Percentiles rank a stretch among this genome's conserved stretches.
Evolutionary conservation across 2,113 vertebrate species (phyloP).

Genomic region (Oryzias celebensis): DNA sequence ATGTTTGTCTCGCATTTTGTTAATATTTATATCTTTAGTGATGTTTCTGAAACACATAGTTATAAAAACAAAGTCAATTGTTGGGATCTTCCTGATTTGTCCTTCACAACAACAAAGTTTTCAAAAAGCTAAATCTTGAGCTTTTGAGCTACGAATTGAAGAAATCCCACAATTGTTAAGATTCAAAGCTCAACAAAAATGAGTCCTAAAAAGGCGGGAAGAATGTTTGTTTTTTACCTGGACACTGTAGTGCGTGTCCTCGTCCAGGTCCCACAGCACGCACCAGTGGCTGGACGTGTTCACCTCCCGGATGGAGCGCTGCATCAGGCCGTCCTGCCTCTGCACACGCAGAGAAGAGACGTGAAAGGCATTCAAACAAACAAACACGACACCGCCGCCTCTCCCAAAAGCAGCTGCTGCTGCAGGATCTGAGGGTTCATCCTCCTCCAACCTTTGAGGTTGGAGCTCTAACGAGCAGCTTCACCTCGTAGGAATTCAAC

Average conservation of each 20-base stretch:
- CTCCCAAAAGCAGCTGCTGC: not conserved
- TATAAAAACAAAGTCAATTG: too few species aligned
- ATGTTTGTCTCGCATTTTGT: too few species aligned
- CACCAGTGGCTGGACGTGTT: slow-evolving; percentile 94
- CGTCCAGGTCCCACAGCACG: slow-evolving; percentile 93
- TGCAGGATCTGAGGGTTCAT: not conserved
- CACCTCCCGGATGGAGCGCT: slow-evolving; percentile 94
- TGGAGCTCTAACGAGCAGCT: slow-evolving; percentile 12
- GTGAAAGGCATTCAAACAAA: not conserved
- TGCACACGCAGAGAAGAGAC: slow-evolving; percentile 43
- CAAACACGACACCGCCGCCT: not conserved
- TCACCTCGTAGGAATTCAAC: slow-evolving; percentile 35
- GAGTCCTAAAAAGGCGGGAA: too few species aligned
- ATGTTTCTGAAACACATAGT: too few species aligned
- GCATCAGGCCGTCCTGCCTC: slow-evolving; percentile 93
- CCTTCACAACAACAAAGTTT: too few species aligned
- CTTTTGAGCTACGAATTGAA: too few species aligned
- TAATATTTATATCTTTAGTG: too few species aligned
- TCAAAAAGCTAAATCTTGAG: too few species aligned
- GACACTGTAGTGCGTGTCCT: slow-evolving; percentile 92
- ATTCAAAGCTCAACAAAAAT: too few species aligned
- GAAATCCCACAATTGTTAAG: too few species aligned
- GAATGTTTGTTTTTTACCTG: slow-evolving; percentile 68
- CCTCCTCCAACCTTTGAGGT: not conserved
- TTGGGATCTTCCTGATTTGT: too few species aligned